Evolutionary conservation across 2,888 invertebrate genomes (phyloP).

Genomic region (Drosophila longiperda): DNA sequence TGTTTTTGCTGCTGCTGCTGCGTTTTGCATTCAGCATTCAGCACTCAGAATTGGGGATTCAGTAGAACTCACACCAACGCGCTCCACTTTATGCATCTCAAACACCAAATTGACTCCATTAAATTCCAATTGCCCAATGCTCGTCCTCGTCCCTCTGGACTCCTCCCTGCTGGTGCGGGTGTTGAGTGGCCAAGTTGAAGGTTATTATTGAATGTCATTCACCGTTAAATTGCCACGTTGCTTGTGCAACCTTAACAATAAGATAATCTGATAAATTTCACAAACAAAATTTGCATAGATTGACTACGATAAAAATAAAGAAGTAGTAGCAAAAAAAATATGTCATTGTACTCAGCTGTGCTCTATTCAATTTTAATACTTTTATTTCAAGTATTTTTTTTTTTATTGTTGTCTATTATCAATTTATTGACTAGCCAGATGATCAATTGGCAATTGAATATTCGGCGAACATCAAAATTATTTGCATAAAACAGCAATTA

Average conservation of each 20-base stretch:
- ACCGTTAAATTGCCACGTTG: constrained; percentile 35
- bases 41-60: constrained; percentile 29
- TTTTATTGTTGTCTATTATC: neutral
- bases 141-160: constrained; percentile 40
- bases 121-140: constrained; percentile 78
- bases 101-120: constrained; percentile 80
- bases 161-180: constrained; percentile 22
- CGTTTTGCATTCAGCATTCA: constrained; percentile 19
- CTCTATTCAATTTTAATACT: neutral
- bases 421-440: neutral
- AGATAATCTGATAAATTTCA: constrained; percentile 31
- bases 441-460: neutral
- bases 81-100: constrained; percentile 77
- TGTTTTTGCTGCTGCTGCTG: neutral
- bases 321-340: neutral
- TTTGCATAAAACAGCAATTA: neutral
- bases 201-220: constrained; percentile 42
- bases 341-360: neutral
- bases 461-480: neutral
- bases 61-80: constrained; percentile 62
- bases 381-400: neutral
- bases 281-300: constrained; percentile 53
- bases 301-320: constrained; percentile 12
- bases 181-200: constrained; percentile 33
- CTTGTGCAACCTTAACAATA: constrained; percentile 15